Evolutionary conservation across 2,888 invertebrate genomes (phyloP), one percentile per base, ranked within the genome.

Genomic region (Trichogramma evanescens): DNA sequence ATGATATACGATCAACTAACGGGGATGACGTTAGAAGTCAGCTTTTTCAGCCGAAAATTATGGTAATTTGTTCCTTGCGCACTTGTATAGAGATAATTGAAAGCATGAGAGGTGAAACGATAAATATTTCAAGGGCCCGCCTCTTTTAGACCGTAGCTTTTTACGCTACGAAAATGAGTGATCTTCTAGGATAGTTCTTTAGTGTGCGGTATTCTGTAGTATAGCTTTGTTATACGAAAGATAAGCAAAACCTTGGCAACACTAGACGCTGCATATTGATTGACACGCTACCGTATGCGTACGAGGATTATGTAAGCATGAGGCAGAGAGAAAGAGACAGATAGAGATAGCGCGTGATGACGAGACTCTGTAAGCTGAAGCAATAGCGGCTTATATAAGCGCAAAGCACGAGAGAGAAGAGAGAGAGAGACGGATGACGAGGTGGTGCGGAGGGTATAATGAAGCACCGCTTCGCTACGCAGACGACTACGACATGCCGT

Each of bases 241-340:
- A 76, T 76, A 75, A 75, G 75, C 75, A 74, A 73, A 74, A 74
- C 74, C 26, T 68, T 68, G 69, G 71, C 69, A 74, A 69, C 73
- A 26, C 26, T 26, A 26, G 75, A 13, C 69, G 72, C 74, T 75
- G 76, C 76, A 75, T 77, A 77, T 77, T 75, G 76, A 77, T 77
- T 76, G 74, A 76, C 70, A 74, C 67, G 61, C 10, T 13, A 9
- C 4, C 49, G 48, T 6, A n/a, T 38, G 9, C 8, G 44, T 42
- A 40, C 42, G 41, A 45, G 10, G 46, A 7, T 38, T 2, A 26
- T 50, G 9, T 50, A 39, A 40, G 40, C 50, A 26, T 44, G 45
- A 6, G 69, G 55, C 56, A 58, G 45, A 56, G 64, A 64, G 60
- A 64, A 63, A 59, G 64, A 63, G 63, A 62, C 54, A 63, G 64